Conservation (phyloP, 1,140 invertebrate species). For the Paramacrobiotus metropolitanus region DNA sequence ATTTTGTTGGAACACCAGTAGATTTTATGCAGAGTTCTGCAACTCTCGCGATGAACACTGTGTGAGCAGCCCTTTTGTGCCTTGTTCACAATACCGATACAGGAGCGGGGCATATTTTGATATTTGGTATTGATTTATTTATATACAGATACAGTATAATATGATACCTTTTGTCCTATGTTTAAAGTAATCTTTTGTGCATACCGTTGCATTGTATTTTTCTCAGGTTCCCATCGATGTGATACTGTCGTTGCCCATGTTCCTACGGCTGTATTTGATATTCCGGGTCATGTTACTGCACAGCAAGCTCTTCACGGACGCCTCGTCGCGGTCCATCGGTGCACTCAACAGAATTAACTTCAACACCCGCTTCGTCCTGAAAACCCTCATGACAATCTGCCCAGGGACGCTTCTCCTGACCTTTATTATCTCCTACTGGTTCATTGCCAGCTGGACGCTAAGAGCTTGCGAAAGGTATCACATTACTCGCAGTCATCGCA, state of each 20-base stretch:
- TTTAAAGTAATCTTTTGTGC: too few species aligned
- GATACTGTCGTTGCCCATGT: conserved; percentile 92
- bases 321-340: conserved; percentile 41
- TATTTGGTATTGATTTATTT: too few species aligned
- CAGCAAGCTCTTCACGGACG: conserved; percentile 95
- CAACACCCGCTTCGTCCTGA: conserved; percentile 95
- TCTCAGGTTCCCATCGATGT: conserved; percentile 73
- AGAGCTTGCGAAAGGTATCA: conserved; percentile 96
- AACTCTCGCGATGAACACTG: too few species aligned
- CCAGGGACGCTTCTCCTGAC: conserved; percentile 91
- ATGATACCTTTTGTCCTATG: too few species aligned
- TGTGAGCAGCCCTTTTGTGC: too few species aligned
- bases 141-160: too few species aligned
- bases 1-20: too few species aligned
- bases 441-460: conserved; percentile 94
- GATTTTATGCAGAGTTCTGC: too few species aligned
- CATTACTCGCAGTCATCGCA: too few species aligned
- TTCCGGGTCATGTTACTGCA: conserved; percentile 97
- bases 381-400: conserved; percentile 98
- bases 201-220: too few species aligned
- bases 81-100: too few species aligned
- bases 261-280: conserved; percentile 92
- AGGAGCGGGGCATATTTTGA: too few species aligned
- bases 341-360: conserved; percentile 98
- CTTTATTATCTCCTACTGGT: conserved; percentile 97